These are phyloP conservation scores for Anoplophora glabripennis DNA, from an alignment of 1,140 invertebrate species.

Conservation along the genomic window DNA sequence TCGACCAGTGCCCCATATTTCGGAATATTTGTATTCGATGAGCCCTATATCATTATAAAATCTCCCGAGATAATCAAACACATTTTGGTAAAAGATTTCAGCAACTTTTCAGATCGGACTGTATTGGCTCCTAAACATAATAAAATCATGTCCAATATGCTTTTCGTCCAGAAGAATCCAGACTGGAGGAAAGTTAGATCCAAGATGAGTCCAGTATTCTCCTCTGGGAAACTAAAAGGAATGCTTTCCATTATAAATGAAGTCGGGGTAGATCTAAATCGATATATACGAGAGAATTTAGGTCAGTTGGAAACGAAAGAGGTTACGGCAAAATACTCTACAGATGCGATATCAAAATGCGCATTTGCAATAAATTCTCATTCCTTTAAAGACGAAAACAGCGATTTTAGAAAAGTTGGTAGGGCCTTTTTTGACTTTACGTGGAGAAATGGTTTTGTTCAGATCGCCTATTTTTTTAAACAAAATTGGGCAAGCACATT, in stretches of 20 bases:
- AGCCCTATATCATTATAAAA: slow-evolving; percentile 39
- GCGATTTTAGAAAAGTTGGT: slow-evolving; percentile 42
- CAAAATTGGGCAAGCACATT: slow-evolving; percentile 13
- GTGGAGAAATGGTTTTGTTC: slow-evolving; percentile 15
- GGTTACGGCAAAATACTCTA: slow-evolving; percentile 48
- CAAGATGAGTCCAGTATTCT: slow-evolving; percentile 56
- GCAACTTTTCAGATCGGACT: slow-evolving; percentile 54
- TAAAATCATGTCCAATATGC: slow-evolving; percentile 13
- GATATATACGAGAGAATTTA: slow-evolving; percentile 27
- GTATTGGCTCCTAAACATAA: slow-evolving; percentile 13
- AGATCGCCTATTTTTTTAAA: slow-evolving; percentile 31
- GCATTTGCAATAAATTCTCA: slow-evolving; percentile 52
- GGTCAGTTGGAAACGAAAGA: slow-evolving; percentile 36
- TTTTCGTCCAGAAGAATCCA: slow-evolving; percentile 44
- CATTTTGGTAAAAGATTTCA: slow-evolving; percentile 57
- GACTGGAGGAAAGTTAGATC: slow-evolving; percentile 53
- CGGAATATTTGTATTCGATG: slow-evolving; percentile 46
- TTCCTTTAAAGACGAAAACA: slow-evolving; percentile 48
- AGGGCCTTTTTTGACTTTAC: slow-evolving; percentile 27
- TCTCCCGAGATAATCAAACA: slow-evolving; percentile 57
- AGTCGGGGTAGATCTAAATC: slow-evolving; percentile 21
- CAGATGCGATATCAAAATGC: slow-evolving; percentile 52
- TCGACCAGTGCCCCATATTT: slow-evolving; percentile 32
- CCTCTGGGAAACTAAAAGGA: slow-evolving; percentile 53
- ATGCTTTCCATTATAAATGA: slow-evolving; percentile 36